Evolutionary conservation across 2,888 invertebrate genomes (phyloP).

Genomic region (Biston stratarius): DNA sequence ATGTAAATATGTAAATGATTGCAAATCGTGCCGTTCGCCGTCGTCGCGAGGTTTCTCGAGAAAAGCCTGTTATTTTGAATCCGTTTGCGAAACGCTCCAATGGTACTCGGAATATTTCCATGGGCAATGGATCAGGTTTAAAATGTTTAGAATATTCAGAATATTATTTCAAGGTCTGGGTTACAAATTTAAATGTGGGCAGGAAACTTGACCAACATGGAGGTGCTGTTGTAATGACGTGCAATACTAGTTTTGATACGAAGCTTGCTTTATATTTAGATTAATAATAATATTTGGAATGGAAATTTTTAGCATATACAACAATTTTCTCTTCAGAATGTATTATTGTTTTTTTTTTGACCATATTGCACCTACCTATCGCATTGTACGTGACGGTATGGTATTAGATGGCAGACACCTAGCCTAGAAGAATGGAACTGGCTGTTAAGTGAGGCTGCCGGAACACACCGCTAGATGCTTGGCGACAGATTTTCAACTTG

Average conservation of each 20-base stretch:
- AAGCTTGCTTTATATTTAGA: not conserved
- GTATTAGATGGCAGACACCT: too few relatives aligned
- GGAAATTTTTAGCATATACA: not conserved
- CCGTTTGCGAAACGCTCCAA: slow-evolving; percentile 22
- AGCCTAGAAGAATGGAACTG: too few relatives aligned
- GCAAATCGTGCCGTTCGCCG: slow-evolving; percentile 24
- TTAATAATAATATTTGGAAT: not conserved
- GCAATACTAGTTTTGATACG: not conserved
- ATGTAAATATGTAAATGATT: slow-evolving; percentile 31
- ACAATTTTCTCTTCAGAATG: not conserved
- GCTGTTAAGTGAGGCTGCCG: too few relatives aligned
- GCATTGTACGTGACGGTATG: too few relatives aligned
- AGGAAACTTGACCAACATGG: slow-evolving; percentile 18
- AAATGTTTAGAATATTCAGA: slow-evolving; percentile 5
- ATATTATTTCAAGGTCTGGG: slow-evolving; percentile 31
- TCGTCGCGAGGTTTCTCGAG: slow-evolving; percentile 15
- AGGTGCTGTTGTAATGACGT: slow-evolving; percentile 14
- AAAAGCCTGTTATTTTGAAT: slow-evolving; percentile 9
- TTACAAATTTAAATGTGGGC: slow-evolving; percentile 16
- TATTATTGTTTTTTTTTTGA: too few relatives aligned
- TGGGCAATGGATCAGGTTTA: slow-evolving; percentile 12
- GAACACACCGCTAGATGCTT: too few relatives aligned
- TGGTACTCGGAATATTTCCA: slow-evolving; percentile 13
- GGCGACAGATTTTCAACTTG: too few relatives aligned
- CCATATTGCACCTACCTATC: too few relatives aligned